Evolutionary conservation across 2,113 vertebrate species (phyloP), one percentile per base, ranked within the genome.

Genomic region (Neotragus pygmaeus): DNA sequence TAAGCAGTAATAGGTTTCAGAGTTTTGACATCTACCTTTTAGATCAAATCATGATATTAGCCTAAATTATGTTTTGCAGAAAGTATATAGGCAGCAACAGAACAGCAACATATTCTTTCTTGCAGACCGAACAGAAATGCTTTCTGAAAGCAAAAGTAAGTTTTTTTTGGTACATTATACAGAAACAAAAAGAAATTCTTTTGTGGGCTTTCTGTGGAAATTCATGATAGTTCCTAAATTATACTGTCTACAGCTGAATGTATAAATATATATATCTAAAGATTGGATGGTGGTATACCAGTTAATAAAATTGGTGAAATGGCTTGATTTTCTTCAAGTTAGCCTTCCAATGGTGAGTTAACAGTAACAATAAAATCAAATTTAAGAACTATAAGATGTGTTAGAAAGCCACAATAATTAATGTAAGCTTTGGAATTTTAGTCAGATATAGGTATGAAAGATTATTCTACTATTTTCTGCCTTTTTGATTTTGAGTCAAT

Each of bases 61-160:
- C 58, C 60, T 94, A 39, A 88, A 94, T 96, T 97, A 14, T 97
- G 25, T 98, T 98, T 99, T 98, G 89, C 98, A 99, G 99, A 99
- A 98, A 95, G 99, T 99, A 30, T 99, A 99, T 96, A 98, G 97
- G 78, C 99, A 99, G 95, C 99, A 99, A 80, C 99, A 99, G 55
- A 99, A 99, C 73, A 99, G 99, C 98, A 99, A 99, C 97, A 98
- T 99, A 75, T 99, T 99, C 98, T 99, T 99, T 97, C 98, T 99
- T 64, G 99, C 98, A 49, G 99, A 99, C 98, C 98, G 99, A 98
- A 95, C 97, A 36, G 99, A 99, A 97, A 99, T 98, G 0, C 98
- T 99, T 4, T 98, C 99, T 95, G 98, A 99, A 49, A 99, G 99
- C 97, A 99, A 99, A 99, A 99, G 99, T 99, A 98, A 99, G 99